A percentile compares a stretch with the other conserved stretches of the same genome.
phyloP scores from a whole-genome alignment of 64 coral and sea anemone genomes.

The Exaiptasia diaphana region DNA sequence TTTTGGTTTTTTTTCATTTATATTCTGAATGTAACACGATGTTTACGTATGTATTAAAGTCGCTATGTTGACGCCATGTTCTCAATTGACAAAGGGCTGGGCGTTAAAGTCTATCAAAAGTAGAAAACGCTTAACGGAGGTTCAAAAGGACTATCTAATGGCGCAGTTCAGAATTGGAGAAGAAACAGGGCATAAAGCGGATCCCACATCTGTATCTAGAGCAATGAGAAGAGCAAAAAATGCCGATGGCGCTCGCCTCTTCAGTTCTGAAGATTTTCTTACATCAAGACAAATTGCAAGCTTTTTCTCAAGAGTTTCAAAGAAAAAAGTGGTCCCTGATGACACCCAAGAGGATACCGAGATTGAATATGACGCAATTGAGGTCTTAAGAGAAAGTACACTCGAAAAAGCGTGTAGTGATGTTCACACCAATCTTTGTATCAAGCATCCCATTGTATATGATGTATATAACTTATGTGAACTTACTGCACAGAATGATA shows the following conservation, averaged over 20 bases:
- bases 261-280: conserved; percentile 43
- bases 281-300: conserved; percentile 28
- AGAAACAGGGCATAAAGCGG: conserved; percentile 11
- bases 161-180: conserved; percentile 41
- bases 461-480: conserved; percentile 45
- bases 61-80: too few species aligned
- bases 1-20: too few species aligned
- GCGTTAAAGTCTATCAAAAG: too few species aligned
- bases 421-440: conserved; percentile 17
- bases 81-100: too few species aligned
- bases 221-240: conserved; percentile 12
- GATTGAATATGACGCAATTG: conserved; percentile 8
- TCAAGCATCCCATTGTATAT: conserved; percentile 12
- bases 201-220: conserved; percentile 11
- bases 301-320: conserved; percentile 9
- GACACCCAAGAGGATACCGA: conserved; percentile 15
- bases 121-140: conserved; percentile 25
- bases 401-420: conserved; percentile 22
- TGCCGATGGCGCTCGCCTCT: conserved; percentile 29
- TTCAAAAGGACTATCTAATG: conserved; percentile 42
- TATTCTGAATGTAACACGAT: too few species aligned
- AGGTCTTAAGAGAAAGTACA: conserved; percentile 16
- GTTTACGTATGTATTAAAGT: too few species aligned
- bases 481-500: conserved; percentile 53
- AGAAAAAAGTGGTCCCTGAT: conserved; percentile 12